A percentile compares a stretch with the other conserved stretches of the same genome.
Conservation (phyloP, 1,140 invertebrate genomes). For the Nymphalis io region DNA sequence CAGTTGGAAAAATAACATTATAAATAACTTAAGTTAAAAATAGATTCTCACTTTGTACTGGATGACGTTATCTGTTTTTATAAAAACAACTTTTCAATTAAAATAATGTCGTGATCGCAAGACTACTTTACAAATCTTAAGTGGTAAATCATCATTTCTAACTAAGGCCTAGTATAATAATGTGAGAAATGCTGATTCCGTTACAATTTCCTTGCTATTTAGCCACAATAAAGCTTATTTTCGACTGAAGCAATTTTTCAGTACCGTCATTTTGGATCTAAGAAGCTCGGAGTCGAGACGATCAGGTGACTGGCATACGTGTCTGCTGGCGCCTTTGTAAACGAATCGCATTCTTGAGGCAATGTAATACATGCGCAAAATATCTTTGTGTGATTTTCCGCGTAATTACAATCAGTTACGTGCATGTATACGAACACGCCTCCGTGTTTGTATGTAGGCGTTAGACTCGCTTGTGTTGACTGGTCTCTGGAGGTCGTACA, state of each 20-base stretch:
- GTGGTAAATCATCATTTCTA: conserved; percentile 53
- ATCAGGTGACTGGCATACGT: conserved; percentile 71
- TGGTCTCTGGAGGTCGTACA: conserved; percentile 63
- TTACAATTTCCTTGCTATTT: conserved; percentile 18
- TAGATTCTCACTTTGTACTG: background rate
- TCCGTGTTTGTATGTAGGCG: conserved; percentile 50
- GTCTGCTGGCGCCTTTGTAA: conserved; percentile 67
- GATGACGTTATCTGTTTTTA: background rate
- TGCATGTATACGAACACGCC: conserved; percentile 68
- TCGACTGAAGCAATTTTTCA: conserved; percentile 21
- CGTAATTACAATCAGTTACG: conserved; percentile 50
- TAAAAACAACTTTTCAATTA: conserved; percentile 3
- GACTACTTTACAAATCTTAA: conserved; percentile 46
- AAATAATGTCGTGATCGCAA: conserved; percentile 28
- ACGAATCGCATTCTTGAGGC: conserved; percentile 66
- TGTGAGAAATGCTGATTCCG: background rate
- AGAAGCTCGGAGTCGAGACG: conserved; percentile 44
- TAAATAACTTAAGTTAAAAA: no score
- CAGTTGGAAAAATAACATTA: no score
- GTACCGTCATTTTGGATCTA: conserved; percentile 15
- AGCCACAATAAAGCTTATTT: conserved; percentile 31
- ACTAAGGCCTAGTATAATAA: conserved; percentile 17
- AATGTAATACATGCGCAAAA: conserved; percentile 42
- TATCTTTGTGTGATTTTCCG: conserved; percentile 49
- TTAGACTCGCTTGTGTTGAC: conserved; percentile 53